Percentiles rank a stretch among this genome's conserved stretches.
phyloP scores from a whole-genome alignment of 1,140 invertebrate genomes.

The Diorhabda sublineata region DNA sequence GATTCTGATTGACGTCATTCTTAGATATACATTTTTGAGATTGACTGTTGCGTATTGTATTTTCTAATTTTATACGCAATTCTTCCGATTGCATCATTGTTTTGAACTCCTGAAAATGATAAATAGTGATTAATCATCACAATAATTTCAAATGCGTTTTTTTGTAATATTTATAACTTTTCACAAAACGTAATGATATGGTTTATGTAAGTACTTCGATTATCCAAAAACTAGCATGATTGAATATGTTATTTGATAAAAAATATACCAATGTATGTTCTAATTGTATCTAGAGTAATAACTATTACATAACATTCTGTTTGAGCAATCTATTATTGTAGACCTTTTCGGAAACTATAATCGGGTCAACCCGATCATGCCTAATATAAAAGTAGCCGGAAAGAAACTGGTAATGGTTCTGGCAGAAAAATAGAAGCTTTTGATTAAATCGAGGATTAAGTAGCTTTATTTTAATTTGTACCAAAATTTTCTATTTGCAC shows the following conservation, averaged over 20 bases:
- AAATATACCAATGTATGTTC: too few relatives aligned
- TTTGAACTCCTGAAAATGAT: conserved; percentile 75
- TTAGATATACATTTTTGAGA: conserved; percentile 51
- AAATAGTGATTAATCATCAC: not conserved
- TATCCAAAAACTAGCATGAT: not conserved
- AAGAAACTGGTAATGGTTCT: too few relatives aligned
- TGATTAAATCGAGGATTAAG: too few relatives aligned
- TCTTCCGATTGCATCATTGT: conserved; percentile 74
- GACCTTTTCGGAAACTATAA: too few relatives aligned
- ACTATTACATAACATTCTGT: too few relatives aligned
- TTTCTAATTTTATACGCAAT: conserved; percentile 76
- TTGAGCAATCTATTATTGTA: too few relatives aligned
- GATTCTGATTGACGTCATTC: conserved; percentile 42
- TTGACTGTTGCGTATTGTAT: conserved; percentile 75
- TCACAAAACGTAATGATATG: not conserved
- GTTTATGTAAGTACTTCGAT: not conserved
- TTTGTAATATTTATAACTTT: conserved; percentile 3
- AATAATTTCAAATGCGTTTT: not conserved
- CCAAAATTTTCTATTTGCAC: too few relatives aligned
- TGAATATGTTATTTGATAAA: not conserved
- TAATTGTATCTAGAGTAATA: too few relatives aligned
- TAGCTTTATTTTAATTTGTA: too few relatives aligned
- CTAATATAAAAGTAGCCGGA: too few relatives aligned
- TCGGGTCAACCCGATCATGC: too few relatives aligned
- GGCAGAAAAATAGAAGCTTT: too few relatives aligned